phyloP scores from a whole-genome alignment of 2,888 invertebrate genomes.

The Ariolimax columbianus region DNA sequence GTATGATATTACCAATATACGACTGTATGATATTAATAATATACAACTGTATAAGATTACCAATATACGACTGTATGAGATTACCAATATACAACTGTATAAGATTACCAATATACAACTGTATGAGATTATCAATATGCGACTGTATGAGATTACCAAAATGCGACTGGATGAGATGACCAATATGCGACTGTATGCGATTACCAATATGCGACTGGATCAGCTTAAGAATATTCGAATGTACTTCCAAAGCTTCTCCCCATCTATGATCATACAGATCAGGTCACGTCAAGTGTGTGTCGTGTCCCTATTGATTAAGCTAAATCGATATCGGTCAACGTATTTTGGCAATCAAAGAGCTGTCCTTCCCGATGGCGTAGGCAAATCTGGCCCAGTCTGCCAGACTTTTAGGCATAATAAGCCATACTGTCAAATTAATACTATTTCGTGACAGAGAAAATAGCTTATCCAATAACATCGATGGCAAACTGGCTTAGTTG shows the following conservation, averaged over 20 bases:
- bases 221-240: no score
- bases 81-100: no score
- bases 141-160: no score
- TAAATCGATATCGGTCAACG: background rate
- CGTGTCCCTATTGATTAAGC: background rate
- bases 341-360: constrained; percentile 12
- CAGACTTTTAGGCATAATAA: constrained; percentile 5
- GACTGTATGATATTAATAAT: no score
- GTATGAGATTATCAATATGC: no score
- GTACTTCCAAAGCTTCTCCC: background rate
- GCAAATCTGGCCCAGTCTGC: background rate
- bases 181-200: no score
- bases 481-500: background rate
- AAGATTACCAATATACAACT: no score
- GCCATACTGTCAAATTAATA: background rate
- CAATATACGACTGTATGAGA: no score
- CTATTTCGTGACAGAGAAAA: constrained; percentile 11
- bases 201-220: no score
- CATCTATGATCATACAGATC: background rate
- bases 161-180: no score
- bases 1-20: no score
- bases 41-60: no score
- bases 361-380: background rate
- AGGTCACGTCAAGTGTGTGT: background rate
- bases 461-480: constrained; percentile 14